Percentiles rank a stretch among this genome's conserved stretches.
Conservation (phyloP, 2,888 invertebrate genomes). For the Scaptomyza parva region DNA sequence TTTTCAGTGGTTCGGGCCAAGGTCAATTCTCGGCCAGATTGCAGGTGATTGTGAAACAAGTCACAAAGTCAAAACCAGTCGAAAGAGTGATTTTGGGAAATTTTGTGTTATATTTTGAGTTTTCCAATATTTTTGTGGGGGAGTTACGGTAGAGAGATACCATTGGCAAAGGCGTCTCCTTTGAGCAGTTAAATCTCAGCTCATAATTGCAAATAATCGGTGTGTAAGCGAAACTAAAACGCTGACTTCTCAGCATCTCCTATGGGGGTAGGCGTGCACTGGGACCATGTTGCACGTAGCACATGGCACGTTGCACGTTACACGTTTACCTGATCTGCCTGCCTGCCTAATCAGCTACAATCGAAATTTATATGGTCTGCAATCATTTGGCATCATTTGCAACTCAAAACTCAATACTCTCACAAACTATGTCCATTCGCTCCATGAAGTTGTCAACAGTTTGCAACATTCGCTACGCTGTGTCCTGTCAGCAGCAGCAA, state of each 20-base stretch:
- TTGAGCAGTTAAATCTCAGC: conserved; percentile 60
- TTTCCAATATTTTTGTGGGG: conserved; percentile 6
- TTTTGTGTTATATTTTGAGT: neutral
- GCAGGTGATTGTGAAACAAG: conserved; percentile 66
- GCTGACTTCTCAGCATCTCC: conserved; percentile 46
- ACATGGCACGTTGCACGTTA: conserved; percentile 16
- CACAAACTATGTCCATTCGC: conserved; percentile 19
- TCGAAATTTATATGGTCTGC: conserved; percentile 83
- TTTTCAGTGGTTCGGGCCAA: conserved; percentile 14
- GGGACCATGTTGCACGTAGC: conserved; percentile 12
- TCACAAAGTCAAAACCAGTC: conserved; percentile 62
- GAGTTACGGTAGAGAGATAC: neutral
- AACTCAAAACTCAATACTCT: conserved; percentile 34
- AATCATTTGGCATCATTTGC: conserved; percentile 82
- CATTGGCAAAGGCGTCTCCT: conserved; percentile 4
- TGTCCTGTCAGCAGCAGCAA: conserved; percentile 54
- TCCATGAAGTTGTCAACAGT: conserved; percentile 74
- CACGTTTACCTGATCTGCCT: conserved; percentile 18
- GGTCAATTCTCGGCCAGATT: conserved; percentile 44
- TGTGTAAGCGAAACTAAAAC: conserved; percentile 67
- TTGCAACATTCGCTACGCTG: conserved; percentile 67
- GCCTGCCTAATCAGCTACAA: conserved; percentile 69
- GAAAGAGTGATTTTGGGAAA: conserved; percentile 23
- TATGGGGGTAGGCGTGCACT: conserved; percentile 40
- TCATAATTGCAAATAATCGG: conserved; percentile 80